A percentile compares a stretch with the other conserved stretches of the same genome.
Conservation (phyloP, 2,888 invertebrate species). For the Hedya salicella region DNA sequence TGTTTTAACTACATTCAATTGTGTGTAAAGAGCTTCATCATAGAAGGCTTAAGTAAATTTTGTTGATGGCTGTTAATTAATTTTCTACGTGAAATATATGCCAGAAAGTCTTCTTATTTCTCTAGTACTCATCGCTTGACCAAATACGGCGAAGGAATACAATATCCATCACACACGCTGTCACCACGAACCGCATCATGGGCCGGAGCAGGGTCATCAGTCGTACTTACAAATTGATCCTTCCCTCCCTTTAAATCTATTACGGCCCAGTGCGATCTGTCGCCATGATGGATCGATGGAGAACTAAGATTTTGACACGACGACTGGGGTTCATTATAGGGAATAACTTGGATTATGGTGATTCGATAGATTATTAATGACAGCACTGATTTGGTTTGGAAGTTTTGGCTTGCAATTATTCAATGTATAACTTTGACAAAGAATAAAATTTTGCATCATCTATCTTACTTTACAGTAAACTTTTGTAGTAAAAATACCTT, state of each 20-base stretch:
- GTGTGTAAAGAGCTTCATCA: no score
- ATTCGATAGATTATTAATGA: not conserved
- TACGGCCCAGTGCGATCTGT: conserved; percentile 53
- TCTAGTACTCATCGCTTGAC: not conserved
- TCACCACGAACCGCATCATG: conserved; percentile 31
- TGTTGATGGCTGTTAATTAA: no score
- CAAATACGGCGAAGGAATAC: conserved; percentile 17
- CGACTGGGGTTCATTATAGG: conserved; percentile 18
- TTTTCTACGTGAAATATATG: no score
- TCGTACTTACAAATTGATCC: conserved; percentile 53
- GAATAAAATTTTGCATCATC: no score
- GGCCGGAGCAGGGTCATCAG: conserved; percentile 34
- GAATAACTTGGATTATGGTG: conserved; percentile 15
- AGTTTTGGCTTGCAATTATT: no score
- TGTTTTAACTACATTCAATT: no score
- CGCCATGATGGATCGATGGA: conserved; percentile 55
- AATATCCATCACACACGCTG: conserved; percentile 40
- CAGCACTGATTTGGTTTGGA: not conserved
- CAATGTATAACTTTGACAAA: no score
- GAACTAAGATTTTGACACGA: conserved; percentile 20
- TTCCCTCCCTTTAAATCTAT: conserved; percentile 56
- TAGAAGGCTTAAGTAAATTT: no score
- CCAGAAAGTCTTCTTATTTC: not conserved
- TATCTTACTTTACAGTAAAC: no score
- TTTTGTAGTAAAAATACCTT: no score